Evolutionary conservation across 1,140 invertebrate genomes (phyloP).

Genomic region (Helicoverpa armigera): DNA sequence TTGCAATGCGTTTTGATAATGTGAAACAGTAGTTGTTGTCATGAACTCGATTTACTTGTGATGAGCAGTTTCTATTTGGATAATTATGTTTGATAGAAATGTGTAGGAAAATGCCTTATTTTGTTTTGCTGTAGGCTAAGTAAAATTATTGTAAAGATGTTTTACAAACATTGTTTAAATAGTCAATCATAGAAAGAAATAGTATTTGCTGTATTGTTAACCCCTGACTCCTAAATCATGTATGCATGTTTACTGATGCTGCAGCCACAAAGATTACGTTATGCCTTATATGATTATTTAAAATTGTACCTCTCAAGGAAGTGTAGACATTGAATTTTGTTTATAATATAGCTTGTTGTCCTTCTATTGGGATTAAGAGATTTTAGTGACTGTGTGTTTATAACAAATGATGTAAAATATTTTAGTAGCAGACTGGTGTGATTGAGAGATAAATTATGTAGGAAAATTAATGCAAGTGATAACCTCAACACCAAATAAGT

Average conservation of each 20-base stretch:
- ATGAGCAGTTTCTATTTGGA: conserved; percentile 63
- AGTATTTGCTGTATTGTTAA: conserved; percentile 64
- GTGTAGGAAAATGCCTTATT: conserved; percentile 81
- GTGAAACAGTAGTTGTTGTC: conserved; percentile 57
- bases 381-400: conserved; percentile 45
- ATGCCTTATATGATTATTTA: conserved; percentile 47
- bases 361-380: conserved; percentile 39
- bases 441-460: conserved; percentile 47
- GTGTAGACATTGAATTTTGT: conserved; percentile 65
- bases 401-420: conserved; percentile 33
- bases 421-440: conserved; percentile 41
- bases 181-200: conserved; percentile 55
- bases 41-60: conserved; percentile 67
- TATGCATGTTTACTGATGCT: conserved; percentile 59
- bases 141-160: conserved; percentile 75
- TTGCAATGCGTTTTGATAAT: conserved; percentile 51
- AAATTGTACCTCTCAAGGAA: conserved; percentile 70
- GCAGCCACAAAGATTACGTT: conserved; percentile 63
- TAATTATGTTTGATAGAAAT: conserved; percentile 70
- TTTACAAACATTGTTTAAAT: conserved; percentile 67
- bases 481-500: conserved; percentile 70
- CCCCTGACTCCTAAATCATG: conserved; percentile 58
- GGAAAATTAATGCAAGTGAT: conserved; percentile 31
- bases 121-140: conserved; percentile 83
- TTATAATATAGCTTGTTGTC: conserved; percentile 56